A percentile compares a stretch with the other conserved stretches of the same genome.
Evolutionary conservation across 1,140 invertebrate genomes (phyloP).

Genomic region (Calliopsis andreniformis): DNA sequence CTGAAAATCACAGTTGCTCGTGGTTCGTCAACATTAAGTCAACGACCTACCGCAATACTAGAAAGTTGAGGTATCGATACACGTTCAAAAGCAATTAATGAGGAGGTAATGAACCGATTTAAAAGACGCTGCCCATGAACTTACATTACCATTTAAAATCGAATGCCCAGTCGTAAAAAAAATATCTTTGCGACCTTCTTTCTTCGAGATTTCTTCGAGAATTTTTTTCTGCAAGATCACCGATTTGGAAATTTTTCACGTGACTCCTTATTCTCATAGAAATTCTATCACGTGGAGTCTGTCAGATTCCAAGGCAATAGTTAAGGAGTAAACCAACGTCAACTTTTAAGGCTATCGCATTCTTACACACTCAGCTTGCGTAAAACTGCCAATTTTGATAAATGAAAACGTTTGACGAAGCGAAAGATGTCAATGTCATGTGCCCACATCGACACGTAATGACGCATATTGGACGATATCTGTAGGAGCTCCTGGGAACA

Average conservation of each 20-base stretch:
- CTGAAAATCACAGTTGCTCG: neutral
- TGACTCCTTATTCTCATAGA: neutral
- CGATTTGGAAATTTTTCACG: neutral
- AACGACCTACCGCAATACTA: conserved; percentile 34
- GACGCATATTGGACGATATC: neutral
- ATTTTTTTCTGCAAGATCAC: no score
- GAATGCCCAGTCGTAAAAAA: no score
- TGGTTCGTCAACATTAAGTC: conserved; percentile 16
- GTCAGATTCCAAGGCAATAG: no score
- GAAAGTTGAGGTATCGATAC: conserved; percentile 32
- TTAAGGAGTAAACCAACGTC: no score
- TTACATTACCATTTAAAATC: no score
- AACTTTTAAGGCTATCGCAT: no score
- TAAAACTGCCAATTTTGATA: neutral
- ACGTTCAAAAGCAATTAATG: conserved; percentile 8
- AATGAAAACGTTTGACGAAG: neutral
- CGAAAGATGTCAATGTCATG: neutral
- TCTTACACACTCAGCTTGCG: no score
- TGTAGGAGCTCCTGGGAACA: neutral
- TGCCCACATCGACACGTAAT: neutral
- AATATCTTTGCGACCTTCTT: no score
- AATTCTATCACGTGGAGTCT: no score
- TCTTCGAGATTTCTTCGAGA: no score
- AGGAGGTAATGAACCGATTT: conserved; percentile 8
- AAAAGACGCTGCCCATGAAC: neutral